These are phyloP conservation scores for Babylonia areolata DNA, from an alignment of 1,140 invertebrate genomes.

Conservation along the genomic window DNA sequence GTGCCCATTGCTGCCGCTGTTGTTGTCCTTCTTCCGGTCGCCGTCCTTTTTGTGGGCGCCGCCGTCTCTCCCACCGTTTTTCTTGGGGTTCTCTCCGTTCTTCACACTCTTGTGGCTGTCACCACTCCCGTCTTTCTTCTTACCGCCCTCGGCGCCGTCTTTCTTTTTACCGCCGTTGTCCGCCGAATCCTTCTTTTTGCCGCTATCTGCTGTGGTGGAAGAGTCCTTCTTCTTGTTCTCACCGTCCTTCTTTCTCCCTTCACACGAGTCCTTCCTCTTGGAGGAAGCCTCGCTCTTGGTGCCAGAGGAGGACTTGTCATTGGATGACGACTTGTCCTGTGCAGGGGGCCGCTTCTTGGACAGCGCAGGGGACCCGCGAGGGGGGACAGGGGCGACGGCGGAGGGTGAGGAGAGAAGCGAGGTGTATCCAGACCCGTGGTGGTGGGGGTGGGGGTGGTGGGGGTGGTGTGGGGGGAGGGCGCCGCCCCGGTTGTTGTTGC, in stretches of 20 bases:
- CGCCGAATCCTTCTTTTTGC: background rate
- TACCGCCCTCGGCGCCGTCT: conserved; percentile 9
- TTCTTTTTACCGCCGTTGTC: no score
- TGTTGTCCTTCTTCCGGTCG: conserved; percentile 32
- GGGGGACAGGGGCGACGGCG: no score
- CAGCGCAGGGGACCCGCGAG: background rate
- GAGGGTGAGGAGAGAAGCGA: no score
- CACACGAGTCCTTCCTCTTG: background rate
- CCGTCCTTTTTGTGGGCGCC: conserved; percentile 13
- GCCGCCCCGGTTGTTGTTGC: conserved; percentile 41
- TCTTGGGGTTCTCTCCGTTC: background rate
- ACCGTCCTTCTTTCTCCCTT: background rate
- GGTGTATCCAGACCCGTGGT: no score
- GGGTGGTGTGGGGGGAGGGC: conserved; percentile 5
- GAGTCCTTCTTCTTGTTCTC: background rate
- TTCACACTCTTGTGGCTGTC: background rate
- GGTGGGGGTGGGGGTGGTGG: background rate
- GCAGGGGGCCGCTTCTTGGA: background rate
- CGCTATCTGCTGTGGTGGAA: background rate
- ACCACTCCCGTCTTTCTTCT: background rate
- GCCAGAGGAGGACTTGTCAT: no score
- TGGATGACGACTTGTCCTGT: background rate
- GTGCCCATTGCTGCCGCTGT: conserved; percentile 17
- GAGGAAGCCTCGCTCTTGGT: background rate
- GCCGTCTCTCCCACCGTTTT: conserved; percentile 1